Base-by-base conservation (phyloP, 2,113 vertebrate genomes). In the Rhynchomys soricoides region DNA sequence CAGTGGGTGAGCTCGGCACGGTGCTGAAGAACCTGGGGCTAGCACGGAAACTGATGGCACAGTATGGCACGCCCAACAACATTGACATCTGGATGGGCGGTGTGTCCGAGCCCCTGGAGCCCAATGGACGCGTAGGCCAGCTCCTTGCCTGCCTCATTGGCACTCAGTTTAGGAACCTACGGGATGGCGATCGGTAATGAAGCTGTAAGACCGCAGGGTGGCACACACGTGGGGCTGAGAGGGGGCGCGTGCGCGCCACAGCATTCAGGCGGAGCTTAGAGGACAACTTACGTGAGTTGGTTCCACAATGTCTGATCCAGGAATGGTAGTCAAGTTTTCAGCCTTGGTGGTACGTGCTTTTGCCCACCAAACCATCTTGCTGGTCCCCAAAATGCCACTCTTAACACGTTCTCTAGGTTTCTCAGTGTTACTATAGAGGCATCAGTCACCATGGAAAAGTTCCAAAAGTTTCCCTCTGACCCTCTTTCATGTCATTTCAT, bases 41-140 rank as follows among this genome's bases (percentile, higher is more conserved):
- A 95, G 99, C 99, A 0, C 94, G 96, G 70, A 99, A 98, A 97
- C 98, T 99, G 78, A 98, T 99, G 87, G 78, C 71, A 5, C 98
- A 99, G 70, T 99, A 99, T 3, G 98, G 98, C 50, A 99, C 99
- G 0, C 98, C 98, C 0, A 66, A 98, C 96, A 99, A 99, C 98
- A 99, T 99, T 0, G 99, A 99, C 68, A 98, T 99, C 95, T 99
- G 99, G 99, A 98, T 99, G 73, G 99, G 99, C 0, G 98, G 98
- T 11, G 99, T 99, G 97, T 98, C 99, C 0, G 99, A 99, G 95
- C 98, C 99, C 0, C 94, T 99, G 34, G 90, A 99, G 55, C 95
- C 96, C 0, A 97, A 97, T 0, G 99, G 98, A 19, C 98, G 99
- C 0, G 99, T 99, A 62, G 99, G 99, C 3, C 97, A 98, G 48